A percentile compares a stretch with the other conserved stretches of the same genome.
Evolutionary conservation across 2,888 invertebrate species (phyloP).

Genomic region (Drepanosiphum platanoidis): DNA sequence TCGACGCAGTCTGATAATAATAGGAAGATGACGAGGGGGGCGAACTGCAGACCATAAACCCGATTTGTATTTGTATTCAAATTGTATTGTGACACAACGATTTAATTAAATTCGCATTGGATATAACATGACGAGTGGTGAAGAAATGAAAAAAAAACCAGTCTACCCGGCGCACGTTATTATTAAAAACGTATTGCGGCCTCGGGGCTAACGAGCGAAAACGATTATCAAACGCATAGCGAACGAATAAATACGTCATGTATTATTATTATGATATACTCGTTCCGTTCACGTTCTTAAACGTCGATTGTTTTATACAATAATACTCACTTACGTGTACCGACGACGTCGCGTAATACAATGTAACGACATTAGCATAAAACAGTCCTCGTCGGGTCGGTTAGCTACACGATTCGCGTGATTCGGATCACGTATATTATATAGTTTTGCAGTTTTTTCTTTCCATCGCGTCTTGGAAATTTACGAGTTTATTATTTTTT

Average conservation of each 20-base stretch:
- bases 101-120: conserved; percentile 24
- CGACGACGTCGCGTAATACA: not conserved
- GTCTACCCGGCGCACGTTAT: not conserved
- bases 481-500: not conserved
- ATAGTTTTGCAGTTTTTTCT: not conserved
- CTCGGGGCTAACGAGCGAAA: conserved; percentile 20
- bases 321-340: not conserved
- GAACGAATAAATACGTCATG: not conserved
- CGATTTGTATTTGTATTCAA: not conserved
- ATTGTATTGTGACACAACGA: conserved; percentile 2
- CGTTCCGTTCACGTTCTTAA: not conserved
- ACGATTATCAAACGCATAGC: not conserved
- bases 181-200: conserved; percentile 10
- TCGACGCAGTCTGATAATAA: no score
- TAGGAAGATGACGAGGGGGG: not conserved
- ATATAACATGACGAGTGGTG: no score
- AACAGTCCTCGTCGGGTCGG: not conserved
- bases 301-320: conserved; percentile 25
- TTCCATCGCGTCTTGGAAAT: not conserved
- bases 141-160: conserved; percentile 1
- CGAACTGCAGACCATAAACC: not conserved
- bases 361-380: conserved; percentile 1
- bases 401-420: not conserved
- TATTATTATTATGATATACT: no score
- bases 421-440: conserved; percentile 9